These are phyloP conservation scores for Phyllotis vaccarum DNA, from an alignment of 2,797 vertebrate species.

Conservation along the genomic window DNA sequence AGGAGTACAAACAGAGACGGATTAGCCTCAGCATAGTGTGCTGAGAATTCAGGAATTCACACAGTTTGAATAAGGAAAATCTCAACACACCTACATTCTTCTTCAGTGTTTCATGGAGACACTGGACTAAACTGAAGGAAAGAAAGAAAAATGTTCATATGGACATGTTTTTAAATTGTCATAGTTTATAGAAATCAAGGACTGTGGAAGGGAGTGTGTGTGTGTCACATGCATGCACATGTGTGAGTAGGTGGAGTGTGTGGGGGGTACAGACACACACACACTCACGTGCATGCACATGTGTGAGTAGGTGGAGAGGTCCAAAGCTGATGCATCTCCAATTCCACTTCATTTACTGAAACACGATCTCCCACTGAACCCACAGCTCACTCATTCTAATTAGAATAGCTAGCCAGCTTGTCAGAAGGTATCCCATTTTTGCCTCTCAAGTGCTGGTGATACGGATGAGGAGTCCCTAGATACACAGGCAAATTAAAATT, in stretches of 20 bases:
- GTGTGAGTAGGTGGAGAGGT: neutral
- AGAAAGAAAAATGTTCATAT: neutral
- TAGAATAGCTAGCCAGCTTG: neutral
- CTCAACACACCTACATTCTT: neutral
- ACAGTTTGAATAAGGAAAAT: neutral
- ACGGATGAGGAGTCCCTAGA: neutral
- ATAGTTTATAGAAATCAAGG: neutral
- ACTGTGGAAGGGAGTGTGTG: neutral
- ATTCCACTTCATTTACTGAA: neutral
- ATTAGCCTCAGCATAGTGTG: neutral
- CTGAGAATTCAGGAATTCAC: neutral
- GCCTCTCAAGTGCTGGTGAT: neutral
- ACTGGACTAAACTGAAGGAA: neutral
- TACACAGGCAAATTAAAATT: neutral
- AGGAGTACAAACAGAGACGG: neutral
- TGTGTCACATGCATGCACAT: neutral
- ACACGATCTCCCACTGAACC: neutral
- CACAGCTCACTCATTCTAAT: neutral
- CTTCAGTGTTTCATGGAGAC: neutral
- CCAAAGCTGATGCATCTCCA: neutral
- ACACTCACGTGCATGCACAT: rapidly evolving
- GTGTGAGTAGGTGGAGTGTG: neutral
- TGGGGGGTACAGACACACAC: too few relatives aligned
- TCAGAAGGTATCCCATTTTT: neutral
- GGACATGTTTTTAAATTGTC: neutral